These are phyloP conservation scores for Tiaroga cobitis DNA, from an alignment of 2,797 vertebrate species.

Conservation along the genomic window DNA sequence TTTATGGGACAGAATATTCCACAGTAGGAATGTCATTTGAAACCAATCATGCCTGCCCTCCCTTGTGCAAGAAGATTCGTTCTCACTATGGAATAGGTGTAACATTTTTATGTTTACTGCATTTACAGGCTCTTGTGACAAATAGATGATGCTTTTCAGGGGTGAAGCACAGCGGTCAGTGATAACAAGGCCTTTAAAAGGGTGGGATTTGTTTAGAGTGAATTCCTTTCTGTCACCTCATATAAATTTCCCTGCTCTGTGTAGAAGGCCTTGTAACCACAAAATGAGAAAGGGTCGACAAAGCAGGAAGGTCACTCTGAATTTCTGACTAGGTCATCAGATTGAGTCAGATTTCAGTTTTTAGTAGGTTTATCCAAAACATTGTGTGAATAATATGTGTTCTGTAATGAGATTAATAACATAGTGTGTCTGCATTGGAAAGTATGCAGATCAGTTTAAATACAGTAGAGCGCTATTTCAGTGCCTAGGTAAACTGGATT, in stretches of 20 bases:
- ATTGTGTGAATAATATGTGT: not conserved
- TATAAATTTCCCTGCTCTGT: constrained; percentile 73
- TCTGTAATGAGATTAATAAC: not conserved
- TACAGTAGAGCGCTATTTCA: not conserved
- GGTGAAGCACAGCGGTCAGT: constrained; percentile 70
- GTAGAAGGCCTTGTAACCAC: constrained; percentile 59
- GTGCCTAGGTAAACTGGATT: not conserved
- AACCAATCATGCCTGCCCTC: constrained; percentile 15
- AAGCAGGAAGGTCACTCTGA: constrained; percentile 16
- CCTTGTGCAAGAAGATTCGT: constrained; percentile 52
- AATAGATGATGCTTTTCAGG: constrained; percentile 70
- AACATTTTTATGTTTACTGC: constrained; percentile 57
- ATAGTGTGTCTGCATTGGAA: not conserved
- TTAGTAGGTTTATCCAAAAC: not conserved
- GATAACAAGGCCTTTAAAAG: constrained; percentile 78
- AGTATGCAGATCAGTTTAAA: not conserved
- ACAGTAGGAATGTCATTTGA: constrained; percentile 27
- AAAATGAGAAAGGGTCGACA: constrained; percentile 28
- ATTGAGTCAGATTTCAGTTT: constrained; percentile 39
- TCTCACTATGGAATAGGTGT: constrained; percentile 62
- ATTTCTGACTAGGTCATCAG: constrained; percentile 67
- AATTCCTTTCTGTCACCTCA: constrained; percentile 81
- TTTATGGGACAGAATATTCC: constrained; percentile 13
- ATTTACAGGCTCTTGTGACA: constrained; percentile 69
- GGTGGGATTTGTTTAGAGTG: constrained; percentile 72